Evolutionary conservation across 37 sponge, comb jelly and placozoan genomes (phyloP), one percentile per base, ranked within the genome.

Genomic region (Geodia barretti): DNA sequence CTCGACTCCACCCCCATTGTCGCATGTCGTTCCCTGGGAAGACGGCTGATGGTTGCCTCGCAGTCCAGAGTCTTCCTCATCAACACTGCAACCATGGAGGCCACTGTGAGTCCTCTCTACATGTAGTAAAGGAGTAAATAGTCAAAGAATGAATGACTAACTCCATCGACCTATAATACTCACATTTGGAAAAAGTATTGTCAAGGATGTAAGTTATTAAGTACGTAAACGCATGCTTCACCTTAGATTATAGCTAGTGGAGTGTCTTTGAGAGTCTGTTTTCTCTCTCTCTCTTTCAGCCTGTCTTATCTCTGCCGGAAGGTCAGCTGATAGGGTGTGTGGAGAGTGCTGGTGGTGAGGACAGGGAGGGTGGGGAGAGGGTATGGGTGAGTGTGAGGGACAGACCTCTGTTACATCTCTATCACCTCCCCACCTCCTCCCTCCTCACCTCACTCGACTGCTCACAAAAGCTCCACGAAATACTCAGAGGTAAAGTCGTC

Each of bases 381-480:
- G 83, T 91, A 62, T 86, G 87, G 87, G 74, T 91, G 43, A 31
- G 64, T 28, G 74, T 67, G 20, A n/a, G 29, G 0, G 54, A 63
- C 19, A 78, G 79, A 20, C 77, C 91, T 17, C 33, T 73, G 21
- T 32, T 91, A 60, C 65, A 86, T 30, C 83, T 91, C 47, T 78
- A 78, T 72, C 87, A 86, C 47, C 73, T 62, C 43, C 72, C 83
- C 41, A 77, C 83, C 28, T 66, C 68, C 75, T 43, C 11, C 5
- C 82, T 77, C 41, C 64, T 91, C 11, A 54, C 83, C 39, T 78
- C 75, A 24, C 59, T 91, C 7, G 91, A 91, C 75, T 79, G 83
- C 63, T 78, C 83, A 25, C 54, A 59, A 34, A 41, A 86, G 1
- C 76, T 91, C 21, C 72, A 37, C 41, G 75, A 82, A 5, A 26